A percentile compares a stretch with the other conserved stretches of the same genome.
These are phyloP conservation scores for Bubo blakistoni DNA, from an alignment of 2,113 vertebrate genomes.

Conservation along the genomic window DNA sequence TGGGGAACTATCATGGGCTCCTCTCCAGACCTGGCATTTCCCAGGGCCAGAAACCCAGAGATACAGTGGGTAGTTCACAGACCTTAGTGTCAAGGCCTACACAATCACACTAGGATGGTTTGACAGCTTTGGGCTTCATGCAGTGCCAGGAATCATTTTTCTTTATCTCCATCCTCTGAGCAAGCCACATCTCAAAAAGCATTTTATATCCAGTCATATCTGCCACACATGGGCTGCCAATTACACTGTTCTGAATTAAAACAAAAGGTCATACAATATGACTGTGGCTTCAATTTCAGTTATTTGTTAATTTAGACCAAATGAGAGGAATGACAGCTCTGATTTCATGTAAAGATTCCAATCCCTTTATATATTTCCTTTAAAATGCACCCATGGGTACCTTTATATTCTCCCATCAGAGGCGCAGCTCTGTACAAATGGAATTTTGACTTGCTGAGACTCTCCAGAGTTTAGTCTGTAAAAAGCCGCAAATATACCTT, in stretches of 20 bases:
- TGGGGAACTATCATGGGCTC: background rate
- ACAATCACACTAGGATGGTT: background rate
- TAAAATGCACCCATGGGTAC: background rate
- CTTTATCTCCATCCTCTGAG: background rate
- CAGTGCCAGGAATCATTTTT: background rate
- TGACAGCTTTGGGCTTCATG: slow-evolving; percentile 3
- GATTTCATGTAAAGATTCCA: background rate
- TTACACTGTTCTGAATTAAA: background rate
- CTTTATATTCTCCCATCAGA: background rate
- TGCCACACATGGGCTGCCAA: background rate
- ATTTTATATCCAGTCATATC: background rate
- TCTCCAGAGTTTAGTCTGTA: background rate
- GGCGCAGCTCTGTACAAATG: background rate
- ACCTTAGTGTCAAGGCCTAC: background rate
- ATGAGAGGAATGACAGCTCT: background rate
- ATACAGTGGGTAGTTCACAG: background rate
- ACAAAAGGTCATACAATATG: background rate
- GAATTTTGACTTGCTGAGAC: background rate
- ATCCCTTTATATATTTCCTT: background rate
- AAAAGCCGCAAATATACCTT: background rate
- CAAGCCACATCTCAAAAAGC: background rate
- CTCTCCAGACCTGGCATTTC: background rate
- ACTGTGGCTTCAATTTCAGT: background rate
- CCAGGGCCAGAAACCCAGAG: background rate
- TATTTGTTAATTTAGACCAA: slow-evolving; percentile 6